Base-by-base conservation (phyloP, 2,797 vertebrate species). In the Pangasius mekongensis region DNA sequence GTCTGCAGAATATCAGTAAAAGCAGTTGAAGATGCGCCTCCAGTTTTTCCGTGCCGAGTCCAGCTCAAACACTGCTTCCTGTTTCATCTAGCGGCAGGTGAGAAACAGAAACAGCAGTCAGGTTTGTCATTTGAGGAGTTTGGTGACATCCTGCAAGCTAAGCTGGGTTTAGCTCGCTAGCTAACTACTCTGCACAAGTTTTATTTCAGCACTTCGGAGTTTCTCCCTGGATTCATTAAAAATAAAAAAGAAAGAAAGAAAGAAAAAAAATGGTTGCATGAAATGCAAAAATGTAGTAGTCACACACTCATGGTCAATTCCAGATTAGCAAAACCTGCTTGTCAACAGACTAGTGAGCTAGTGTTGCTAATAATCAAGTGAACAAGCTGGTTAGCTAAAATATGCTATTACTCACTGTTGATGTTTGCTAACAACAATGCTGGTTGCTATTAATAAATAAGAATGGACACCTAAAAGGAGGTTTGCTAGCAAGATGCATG, bases 1-100 rank as follows among this genome's bases (percentile, higher is more conserved):
- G 27, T 71, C 84, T 85, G 69, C 84, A 64, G 62, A 56, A 83
- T 85, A 86, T 74, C 58, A 54, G 18, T 49, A 88, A 88, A 85
- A 83, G 39, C 24, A 85, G 54, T 86, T 90, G 87, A 92, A 84
- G 24, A 97, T 96, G 96, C 90, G 67, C 85, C 73, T 83, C 54
- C 92, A 83, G 90, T 92, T 89, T 27, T 93, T 73, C 86, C 71
- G 82, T 62, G 82, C 88, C 89, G 91, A 90, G 82, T 87, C 92
- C 6, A 89, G 90, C 90, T 84, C 77, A 80, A 90, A 91, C 71
- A 84, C 74, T 5, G 43, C 47, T 86, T 89, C 85, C 88, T 89
- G 89, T 89, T 94, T 96, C 92, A 95, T 93, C 94, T 97, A 97
- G 89, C 96, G 93, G 87, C 94, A 95, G 96, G 96, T 97, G 93